These are phyloP conservation scores for Sphaeramia orbicularis DNA, from an alignment of 2,797 vertebrate species.

Conservation along the genomic window DNA sequence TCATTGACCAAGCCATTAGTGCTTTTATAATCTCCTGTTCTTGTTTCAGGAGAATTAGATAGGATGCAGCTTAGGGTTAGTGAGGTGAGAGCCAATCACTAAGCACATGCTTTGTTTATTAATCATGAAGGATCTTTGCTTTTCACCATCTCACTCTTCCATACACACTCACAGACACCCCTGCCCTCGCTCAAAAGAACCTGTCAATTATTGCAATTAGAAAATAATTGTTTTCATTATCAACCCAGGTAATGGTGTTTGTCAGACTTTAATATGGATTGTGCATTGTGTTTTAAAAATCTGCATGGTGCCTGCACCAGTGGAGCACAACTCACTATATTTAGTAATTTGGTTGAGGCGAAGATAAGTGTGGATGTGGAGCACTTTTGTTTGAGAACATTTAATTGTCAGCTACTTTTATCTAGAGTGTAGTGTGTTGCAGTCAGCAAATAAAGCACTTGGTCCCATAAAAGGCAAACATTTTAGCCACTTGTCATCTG, in stretches of 20 bases:
- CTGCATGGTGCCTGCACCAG: constrained; percentile 23
- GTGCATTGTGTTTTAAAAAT: constrained; percentile 38
- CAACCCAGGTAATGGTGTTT: constrained; percentile 56
- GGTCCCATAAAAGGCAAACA: constrained; percentile 50
- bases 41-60: constrained; percentile 28
- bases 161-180: constrained; percentile 5
- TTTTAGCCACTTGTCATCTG: constrained; percentile 59
- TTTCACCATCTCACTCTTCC: constrained; percentile 9
- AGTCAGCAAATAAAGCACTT: constrained; percentile 44
- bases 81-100: constrained; percentile 47
- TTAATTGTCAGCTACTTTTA: constrained; percentile 64
- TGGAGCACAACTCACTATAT: constrained; percentile 43
- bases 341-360: constrained; percentile 47
- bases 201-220: constrained; percentile 63
- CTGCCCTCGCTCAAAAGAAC: constrained; percentile 35
- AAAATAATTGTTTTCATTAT: constrained; percentile 72
- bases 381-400: constrained; percentile 43
- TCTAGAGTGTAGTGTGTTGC: constrained; percentile 42
- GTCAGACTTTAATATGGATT: constrained; percentile 40
- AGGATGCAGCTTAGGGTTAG: constrained; percentile 30
- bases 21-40: constrained; percentile 20
- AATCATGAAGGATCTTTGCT: constrained; percentile 42
- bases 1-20: constrained; percentile 29
- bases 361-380: constrained; percentile 44
- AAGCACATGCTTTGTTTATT: constrained; percentile 37